Conservation (phyloP, 2,113 vertebrate species). For the Hyla sarda region DNA sequence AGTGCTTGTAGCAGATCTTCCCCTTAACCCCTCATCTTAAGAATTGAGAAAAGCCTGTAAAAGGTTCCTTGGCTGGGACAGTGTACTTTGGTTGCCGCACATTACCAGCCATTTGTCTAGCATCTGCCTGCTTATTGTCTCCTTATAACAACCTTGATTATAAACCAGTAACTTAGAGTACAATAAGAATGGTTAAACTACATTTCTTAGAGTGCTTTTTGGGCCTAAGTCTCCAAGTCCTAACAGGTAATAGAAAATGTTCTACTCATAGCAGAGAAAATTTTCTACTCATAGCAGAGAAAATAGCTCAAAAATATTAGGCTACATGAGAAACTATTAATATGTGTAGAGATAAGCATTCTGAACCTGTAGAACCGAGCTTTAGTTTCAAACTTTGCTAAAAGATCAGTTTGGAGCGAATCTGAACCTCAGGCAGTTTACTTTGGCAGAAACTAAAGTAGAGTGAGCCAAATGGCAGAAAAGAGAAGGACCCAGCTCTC, state of each 20-base stretch:
- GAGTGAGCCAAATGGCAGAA: no score
- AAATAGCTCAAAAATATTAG: no score
- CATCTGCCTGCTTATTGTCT: not conserved
- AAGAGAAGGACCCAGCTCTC: no score
- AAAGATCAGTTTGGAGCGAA: no score
- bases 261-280: no score
- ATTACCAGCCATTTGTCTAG: not conserved
- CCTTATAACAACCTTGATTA: not conserved
- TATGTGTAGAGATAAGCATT: no score
- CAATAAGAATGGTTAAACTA: not conserved
- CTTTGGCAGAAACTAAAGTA: no score
- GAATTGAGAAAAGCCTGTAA: not conserved
- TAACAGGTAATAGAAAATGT: not conserved
- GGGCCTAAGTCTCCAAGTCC: not conserved
- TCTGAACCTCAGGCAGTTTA: no score
- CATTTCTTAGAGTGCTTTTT: not conserved
- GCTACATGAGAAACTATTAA: no score
- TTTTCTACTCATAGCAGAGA: no score
- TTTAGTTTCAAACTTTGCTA: no score
- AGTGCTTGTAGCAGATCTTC: slow-evolving; percentile 19
- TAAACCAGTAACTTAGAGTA: not conserved
- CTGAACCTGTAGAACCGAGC: no score
- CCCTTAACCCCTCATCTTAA: slow-evolving; percentile 37
- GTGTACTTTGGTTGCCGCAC: not conserved
- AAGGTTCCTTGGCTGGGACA: not conserved